phyloP scores from a whole-genome alignment of 2,888 invertebrate genomes.

The Campoletis raptor region DNA sequence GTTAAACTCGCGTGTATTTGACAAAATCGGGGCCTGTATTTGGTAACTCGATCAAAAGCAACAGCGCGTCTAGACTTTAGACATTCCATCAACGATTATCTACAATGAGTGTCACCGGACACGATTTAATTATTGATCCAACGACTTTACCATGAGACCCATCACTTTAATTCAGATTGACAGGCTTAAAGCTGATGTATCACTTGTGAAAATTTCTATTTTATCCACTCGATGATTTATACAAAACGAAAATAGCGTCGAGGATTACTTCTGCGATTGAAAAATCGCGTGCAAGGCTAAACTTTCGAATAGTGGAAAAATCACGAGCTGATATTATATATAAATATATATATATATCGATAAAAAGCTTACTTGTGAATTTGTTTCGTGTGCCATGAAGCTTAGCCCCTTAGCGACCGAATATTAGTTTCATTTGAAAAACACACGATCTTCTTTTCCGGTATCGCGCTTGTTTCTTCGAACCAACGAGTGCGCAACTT shows the following conservation, averaged over 20 bases:
- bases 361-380: constrained; percentile 7
- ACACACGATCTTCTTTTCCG: constrained; percentile 71
- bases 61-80: not conserved
- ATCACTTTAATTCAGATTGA: not conserved
- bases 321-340: not conserved
- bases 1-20: constrained; percentile 42
- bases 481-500: not conserved
- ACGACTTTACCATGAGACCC: not conserved
- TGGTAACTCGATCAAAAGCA: constrained; percentile 26
- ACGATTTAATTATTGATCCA: not conserved
- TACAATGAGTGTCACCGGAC: constrained; percentile 19
- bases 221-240: not conserved
- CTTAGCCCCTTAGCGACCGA: constrained; percentile 42
- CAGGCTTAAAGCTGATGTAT: not conserved
- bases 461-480: constrained; percentile 46
- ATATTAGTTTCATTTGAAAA: constrained; percentile 78
- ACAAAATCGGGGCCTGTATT: constrained; percentile 16
- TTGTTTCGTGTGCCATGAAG: constrained; percentile 17
- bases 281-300: not conserved
- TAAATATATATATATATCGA: constrained; percentile 12
- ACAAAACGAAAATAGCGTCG: not conserved
- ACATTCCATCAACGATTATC: constrained; percentile 13
- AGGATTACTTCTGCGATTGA: not conserved
- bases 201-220: not conserved
- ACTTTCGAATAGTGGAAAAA: not conserved